phyloP scores from a whole-genome alignment of 2,888 invertebrate species.

The Dichetophora obliterata region DNA sequence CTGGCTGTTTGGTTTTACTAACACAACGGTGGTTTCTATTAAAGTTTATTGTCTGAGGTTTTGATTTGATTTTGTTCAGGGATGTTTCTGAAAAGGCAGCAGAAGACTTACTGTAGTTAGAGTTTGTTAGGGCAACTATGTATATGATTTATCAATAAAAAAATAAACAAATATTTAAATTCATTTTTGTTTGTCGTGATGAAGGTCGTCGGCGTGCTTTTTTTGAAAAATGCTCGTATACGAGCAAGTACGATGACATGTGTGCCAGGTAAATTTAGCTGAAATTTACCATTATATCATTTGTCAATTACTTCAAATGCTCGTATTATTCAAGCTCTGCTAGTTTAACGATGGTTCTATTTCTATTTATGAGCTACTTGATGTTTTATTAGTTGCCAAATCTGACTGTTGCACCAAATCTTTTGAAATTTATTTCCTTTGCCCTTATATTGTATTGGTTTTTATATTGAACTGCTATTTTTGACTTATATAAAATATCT shows the following conservation, averaged over 20 bases:
- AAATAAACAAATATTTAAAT: constrained; percentile 33
- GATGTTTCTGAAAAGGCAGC: background rate
- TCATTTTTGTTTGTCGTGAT: background rate
- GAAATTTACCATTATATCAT: too few species aligned
- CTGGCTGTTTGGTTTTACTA: too few species aligned
- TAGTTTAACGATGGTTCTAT: background rate
- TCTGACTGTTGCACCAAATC: too few species aligned
- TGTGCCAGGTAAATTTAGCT: too few species aligned
- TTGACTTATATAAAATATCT: too few species aligned
- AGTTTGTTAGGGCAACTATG: background rate
- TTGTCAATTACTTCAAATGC: background rate
- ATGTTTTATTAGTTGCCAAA: background rate
- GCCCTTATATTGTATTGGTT: too few species aligned
- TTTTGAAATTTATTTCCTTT: too few species aligned
- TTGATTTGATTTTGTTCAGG: background rate
- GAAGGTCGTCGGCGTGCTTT: constrained; percentile 33
- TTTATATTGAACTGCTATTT: too few species aligned
- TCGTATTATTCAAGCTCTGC: background rate
- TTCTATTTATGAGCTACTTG: background rate
- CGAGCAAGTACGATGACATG: constrained; percentile 48
- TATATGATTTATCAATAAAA: constrained; percentile 36
- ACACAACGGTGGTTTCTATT: too few species aligned
- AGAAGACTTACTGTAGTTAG: background rate
- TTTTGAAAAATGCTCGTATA: constrained; percentile 5
- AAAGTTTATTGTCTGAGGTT: background rate